Evolutionary conservation across 2,797 vertebrate genomes (phyloP).

Genomic region (Aeoliscus strigatus): DNA sequence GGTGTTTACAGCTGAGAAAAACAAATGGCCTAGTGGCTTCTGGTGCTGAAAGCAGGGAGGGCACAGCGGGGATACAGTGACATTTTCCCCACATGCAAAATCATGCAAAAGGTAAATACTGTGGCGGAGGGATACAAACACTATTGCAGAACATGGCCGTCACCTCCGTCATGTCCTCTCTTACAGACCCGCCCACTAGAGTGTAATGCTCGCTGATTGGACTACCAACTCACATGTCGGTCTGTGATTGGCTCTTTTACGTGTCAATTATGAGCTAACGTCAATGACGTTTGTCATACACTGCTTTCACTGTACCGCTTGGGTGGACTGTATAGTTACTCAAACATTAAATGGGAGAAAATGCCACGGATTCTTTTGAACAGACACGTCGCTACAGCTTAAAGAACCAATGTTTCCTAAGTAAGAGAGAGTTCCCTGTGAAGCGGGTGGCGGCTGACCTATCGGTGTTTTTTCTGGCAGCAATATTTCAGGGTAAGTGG

Average conservation of each 20-base stretch:
- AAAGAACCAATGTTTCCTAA: conserved; percentile 31
- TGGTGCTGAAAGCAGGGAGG: conserved; percentile 51
- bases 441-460: conserved; percentile 22
- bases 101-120: conserved; percentile 79
- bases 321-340: conserved; percentile 74
- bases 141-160: conserved; percentile 74
- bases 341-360: conserved; percentile 71
- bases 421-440: conserved; percentile 20
- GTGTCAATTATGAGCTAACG: conserved; percentile 53
- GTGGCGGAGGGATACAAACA: conserved; percentile 75
- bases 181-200: conserved; percentile 26
- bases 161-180: conserved; percentile 77
- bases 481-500: conserved; percentile 74
- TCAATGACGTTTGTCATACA: conserved; percentile 67
- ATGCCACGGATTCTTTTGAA: conserved; percentile 58
- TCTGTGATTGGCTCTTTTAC: conserved; percentile 43
- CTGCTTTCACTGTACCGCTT: conserved; percentile 65
- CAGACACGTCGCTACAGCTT: conserved; percentile 34
- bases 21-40: conserved; percentile 53
- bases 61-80: conserved; percentile 59
- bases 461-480: conserved; percentile 52
- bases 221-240: conserved; percentile 10
- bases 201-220: conserved; percentile 46
- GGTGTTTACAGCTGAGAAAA: conserved; percentile 22
- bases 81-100: conserved; percentile 77